phyloP scores from a whole-genome alignment of 2,113 vertebrate genomes.

The Stigmatopora argus region DNA sequence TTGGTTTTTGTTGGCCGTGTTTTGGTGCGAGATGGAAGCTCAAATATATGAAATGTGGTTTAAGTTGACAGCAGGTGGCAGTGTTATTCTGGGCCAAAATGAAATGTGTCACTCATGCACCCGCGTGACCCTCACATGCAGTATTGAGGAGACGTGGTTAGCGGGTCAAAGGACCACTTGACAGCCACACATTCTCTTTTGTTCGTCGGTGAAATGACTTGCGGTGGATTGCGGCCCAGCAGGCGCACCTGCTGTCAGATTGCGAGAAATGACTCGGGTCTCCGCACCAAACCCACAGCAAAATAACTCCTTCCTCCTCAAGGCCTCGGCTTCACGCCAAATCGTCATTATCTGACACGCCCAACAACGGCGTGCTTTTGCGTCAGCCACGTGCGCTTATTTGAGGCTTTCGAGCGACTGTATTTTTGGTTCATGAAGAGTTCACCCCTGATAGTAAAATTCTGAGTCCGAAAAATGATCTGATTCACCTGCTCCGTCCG shows the following conservation, averaged over 20 bases:
- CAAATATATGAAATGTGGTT: slow-evolving; percentile 16
- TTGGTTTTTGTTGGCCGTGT: slow-evolving; percentile 3
- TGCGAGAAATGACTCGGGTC: slow-evolving; percentile 5
- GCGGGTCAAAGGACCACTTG: slow-evolving; percentile 26
- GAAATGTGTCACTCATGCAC: slow-evolving; percentile 19
- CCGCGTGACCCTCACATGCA: too few species aligned
- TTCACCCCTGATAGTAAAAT: slow-evolving; percentile 29
- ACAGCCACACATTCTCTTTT: slow-evolving; percentile 16
- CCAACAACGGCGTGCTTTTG: slow-evolving; percentile 16
- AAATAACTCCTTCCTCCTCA: slow-evolving; percentile 11
- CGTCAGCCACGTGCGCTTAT: slow-evolving; percentile 19
- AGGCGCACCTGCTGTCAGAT: slow-evolving; percentile 26
- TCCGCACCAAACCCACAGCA: neutral
- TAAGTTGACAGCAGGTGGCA: slow-evolving; percentile 52
- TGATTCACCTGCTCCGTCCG: slow-evolving; percentile 39
- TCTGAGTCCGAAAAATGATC: slow-evolving; percentile 26
- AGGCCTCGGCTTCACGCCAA: neutral
- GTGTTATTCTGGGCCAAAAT: slow-evolving; percentile 33
- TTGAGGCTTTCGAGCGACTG: slow-evolving; percentile 30
- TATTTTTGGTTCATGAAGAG: slow-evolving; percentile 54
- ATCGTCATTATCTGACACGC: slow-evolving; percentile 11
- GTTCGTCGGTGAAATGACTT: slow-evolving; percentile 11
- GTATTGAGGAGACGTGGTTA: slow-evolving; percentile 10
- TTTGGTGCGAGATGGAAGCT: slow-evolving; percentile 14
- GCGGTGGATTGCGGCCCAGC: slow-evolving; percentile 10